Percentiles rank a stretch among this genome's conserved stretches.
Conservation (phyloP, 1,140 invertebrate species). For the Arctopsyche grandis region DNA sequence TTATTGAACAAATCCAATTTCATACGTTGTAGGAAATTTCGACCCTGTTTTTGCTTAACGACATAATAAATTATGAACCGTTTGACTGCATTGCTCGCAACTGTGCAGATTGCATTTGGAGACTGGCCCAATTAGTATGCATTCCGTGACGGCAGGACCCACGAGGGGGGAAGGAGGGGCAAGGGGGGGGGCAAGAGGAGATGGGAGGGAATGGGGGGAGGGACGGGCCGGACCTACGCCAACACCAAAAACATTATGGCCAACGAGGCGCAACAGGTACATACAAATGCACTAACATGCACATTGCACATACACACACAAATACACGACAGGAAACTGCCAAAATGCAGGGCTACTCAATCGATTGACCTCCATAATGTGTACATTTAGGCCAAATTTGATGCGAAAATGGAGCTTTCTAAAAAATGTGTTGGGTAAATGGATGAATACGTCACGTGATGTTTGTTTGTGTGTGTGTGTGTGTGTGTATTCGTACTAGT, state of each 20-base stretch:
- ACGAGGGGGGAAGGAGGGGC: not conserved
- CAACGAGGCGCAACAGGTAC: constrained; percentile 32
- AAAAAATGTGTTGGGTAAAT: no score
- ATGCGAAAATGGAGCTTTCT: no score
- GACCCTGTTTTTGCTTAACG: not conserved
- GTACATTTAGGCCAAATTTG: no score
- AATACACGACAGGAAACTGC: not conserved
- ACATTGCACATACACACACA: not conserved
- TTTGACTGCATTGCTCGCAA: not conserved
- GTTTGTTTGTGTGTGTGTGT: no score
- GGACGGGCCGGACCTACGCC: constrained; percentile 27
- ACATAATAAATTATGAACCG: not conserved
- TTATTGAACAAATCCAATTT: no score
- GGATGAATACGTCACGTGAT: no score
- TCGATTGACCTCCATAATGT: no score
- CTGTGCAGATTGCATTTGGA: constrained; percentile 11
- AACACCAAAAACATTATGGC: constrained; percentile 32
- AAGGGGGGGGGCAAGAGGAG: not conserved
- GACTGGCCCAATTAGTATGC: constrained; percentile 38
- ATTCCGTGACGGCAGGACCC: constrained; percentile 18
- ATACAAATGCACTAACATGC: not conserved
- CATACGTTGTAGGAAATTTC: no score
- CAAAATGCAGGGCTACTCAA: not conserved
- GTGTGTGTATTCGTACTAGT: no score
- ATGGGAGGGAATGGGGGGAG: not conserved